Conservation (phyloP, 2,797 vertebrate species). For the Characodon lateralis region DNA sequence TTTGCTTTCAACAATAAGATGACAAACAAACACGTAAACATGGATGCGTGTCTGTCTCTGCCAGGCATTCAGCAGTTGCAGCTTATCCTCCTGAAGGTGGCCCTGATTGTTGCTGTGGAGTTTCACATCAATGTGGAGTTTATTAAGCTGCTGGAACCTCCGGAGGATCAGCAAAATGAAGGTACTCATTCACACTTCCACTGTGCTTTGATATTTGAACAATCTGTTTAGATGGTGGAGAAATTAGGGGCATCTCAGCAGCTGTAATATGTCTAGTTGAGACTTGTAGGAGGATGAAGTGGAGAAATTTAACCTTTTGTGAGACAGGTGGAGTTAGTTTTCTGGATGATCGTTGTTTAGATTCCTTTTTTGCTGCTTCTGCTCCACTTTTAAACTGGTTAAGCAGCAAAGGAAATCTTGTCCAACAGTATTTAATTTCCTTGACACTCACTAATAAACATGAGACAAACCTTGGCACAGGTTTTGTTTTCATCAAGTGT, state of each 20-base stretch:
- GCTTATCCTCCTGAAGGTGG: slow-evolving; percentile 94
- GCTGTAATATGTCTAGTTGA: background rate
- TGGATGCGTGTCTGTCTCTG: slow-evolving; percentile 34
- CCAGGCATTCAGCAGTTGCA: slow-evolving; percentile 97
- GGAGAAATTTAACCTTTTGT: slow-evolving; percentile 15
- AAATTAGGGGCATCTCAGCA: background rate
- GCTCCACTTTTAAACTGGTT: slow-evolving; percentile 8
- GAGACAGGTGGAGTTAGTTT: slow-evolving; percentile 14
- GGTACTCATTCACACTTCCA: slow-evolving; percentile 71
- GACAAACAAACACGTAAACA: slow-evolving; percentile 2
- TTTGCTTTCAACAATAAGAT: background rate
- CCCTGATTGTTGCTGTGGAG: slow-evolving; percentile 93
- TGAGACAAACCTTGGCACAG: slow-evolving; percentile 39
- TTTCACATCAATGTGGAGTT: slow-evolving; percentile 97
- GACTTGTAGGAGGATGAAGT: background rate
- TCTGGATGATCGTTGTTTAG: slow-evolving; percentile 25
- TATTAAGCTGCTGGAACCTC: slow-evolving; percentile 90
- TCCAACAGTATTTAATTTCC: slow-evolving; percentile 55
- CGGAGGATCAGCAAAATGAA: slow-evolving; percentile 93
- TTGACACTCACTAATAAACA: slow-evolving; percentile 60
- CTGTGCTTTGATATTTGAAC: slow-evolving; percentile 11
- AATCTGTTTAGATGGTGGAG: background rate
- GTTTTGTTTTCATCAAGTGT: slow-evolving; percentile 26
- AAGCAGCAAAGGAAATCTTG: slow-evolving; percentile 27
- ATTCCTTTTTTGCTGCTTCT: slow-evolving; percentile 16